These are phyloP conservation scores for Drusus annulatus DNA, from an alignment of 1,140 invertebrate species.

Conservation along the genomic window DNA sequence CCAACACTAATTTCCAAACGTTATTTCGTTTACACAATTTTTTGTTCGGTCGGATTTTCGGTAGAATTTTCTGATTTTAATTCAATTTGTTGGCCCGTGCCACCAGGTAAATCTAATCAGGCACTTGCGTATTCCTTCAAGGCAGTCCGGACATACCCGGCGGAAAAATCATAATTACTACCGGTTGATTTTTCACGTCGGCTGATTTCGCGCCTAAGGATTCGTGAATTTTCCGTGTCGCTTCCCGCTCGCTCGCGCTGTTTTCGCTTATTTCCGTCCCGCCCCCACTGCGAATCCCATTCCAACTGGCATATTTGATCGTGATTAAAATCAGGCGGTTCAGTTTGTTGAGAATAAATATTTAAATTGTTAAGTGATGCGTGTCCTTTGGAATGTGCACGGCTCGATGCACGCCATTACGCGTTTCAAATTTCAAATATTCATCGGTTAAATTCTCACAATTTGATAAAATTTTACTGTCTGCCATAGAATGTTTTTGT, in stretches of 20 bases:
- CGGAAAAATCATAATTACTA: conserved; percentile 41
- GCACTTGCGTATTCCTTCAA: no score
- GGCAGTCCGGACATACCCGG: no score
- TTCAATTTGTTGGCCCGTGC: no score
- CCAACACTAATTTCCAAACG: no score
- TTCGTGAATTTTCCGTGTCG: conserved; percentile 32
- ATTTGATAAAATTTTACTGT: no score
- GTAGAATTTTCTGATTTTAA: no score
- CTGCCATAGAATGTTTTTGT: no score
- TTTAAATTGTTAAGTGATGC: conserved; percentile 49
- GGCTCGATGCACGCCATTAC: conserved; percentile 34
- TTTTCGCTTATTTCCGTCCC: not conserved
- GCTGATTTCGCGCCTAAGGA: conserved; percentile 44
- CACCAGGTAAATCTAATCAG: no score
- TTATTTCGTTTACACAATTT: no score
- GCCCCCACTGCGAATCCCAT: conserved; percentile 22
- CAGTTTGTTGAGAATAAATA: conserved; percentile 52
- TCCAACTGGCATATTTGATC: conserved; percentile 47
- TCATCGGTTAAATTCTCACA: not conserved
- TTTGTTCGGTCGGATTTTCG: no score
- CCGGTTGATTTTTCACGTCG: conserved; percentile 44
- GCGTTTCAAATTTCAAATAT: conserved; percentile 12
- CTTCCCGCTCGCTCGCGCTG: not conserved
- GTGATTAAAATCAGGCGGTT: conserved; percentile 49
- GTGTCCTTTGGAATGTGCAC: conserved; percentile 41